Evolutionary conservation across 2,113 vertebrate species (phyloP), one percentile per base, ranked within the genome.

Genomic region (Psammodynastes pulverulentus): DNA sequence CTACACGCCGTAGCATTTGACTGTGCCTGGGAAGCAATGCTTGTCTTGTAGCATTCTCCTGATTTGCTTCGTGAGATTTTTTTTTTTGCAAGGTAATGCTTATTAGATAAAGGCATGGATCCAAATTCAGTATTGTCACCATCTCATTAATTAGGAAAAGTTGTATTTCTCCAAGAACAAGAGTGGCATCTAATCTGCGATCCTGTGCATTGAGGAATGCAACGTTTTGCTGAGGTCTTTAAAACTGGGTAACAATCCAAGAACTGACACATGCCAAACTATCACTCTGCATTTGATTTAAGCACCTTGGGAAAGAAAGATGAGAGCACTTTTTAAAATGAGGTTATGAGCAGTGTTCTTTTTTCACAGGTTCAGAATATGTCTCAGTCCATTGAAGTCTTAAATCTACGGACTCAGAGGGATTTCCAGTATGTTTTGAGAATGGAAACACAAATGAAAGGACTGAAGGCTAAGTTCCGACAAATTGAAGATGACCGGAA

Each of bases 361-460:
- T 52, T 94, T 95, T 86, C 92, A 95, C 94, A 99, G 99, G 99
- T 99, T 92, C 99, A 99, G 97, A 99, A 99, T 94, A 99, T 99
- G 99, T 99, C 99, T 86, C 99, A 99, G 43, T 99, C 99, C 92
- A 99, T 99, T 90, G 99, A 99, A 97, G 99, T 99, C 91, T 97
- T 99, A 97, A 99, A 99, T 94, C 97, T 99, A 91, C 97, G 99
- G 45, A 99, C 99, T 43, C 99, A 99, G 97, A 98, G 99, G 95
- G 99, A 99, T 97, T 99, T 99, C 96, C 99, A 99, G 94, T 99
- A 99, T 39, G 99, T 99, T 96, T 98, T 99, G 96, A 99, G 99
- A 98, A 99, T 99, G 99, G 99, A 99, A 97, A 99, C 98, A 10
- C 99, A 99, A 95, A 99, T 99, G 99, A 99, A 99, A 94, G 98